phyloP scores from a whole-genome alignment of 2,888 invertebrate species.

The Phaonia tiefii region DNA sequence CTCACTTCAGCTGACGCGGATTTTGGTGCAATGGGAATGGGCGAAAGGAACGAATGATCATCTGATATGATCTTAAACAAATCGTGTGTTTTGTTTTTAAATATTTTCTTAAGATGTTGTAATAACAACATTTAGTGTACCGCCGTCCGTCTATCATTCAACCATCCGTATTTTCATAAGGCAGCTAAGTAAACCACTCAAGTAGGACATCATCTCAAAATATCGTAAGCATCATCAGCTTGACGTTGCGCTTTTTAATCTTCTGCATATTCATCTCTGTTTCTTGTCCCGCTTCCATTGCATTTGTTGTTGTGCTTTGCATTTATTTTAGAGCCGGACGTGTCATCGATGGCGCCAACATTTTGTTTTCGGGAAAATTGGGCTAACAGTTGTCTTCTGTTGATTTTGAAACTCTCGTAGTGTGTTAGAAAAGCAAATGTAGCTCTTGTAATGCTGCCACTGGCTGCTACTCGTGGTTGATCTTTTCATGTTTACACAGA shows the following conservation, averaged over 20 bases:
- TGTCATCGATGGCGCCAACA: constrained; percentile 78
- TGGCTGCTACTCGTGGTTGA: constrained; percentile 53
- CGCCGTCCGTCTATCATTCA: constrained; percentile 16
- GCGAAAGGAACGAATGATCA: constrained; percentile 41
- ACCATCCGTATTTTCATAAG: constrained; percentile 75
- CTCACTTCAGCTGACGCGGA: constrained; percentile 28
- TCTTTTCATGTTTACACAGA: constrained; percentile 77
- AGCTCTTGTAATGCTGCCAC: constrained; percentile 54
- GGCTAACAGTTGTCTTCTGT: constrained; percentile 65
- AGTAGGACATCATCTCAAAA: constrained; percentile 73
- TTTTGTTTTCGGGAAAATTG: constrained; percentile 64
- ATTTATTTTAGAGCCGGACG: constrained; percentile 72
- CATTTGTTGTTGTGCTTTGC: constrained; percentile 55
- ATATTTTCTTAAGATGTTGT: constrained; percentile 60
- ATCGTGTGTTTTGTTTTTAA: constrained; percentile 50
- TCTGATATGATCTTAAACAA: constrained; percentile 55
- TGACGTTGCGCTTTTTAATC: constrained; percentile 65
- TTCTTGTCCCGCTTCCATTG: constrained; percentile 46
- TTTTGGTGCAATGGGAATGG: constrained; percentile 22
- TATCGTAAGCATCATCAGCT: constrained; percentile 49
- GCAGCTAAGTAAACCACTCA: constrained; percentile 78
- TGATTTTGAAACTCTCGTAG: constrained; percentile 20
- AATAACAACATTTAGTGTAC: constrained; percentile 57
- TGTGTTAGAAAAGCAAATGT: constrained; percentile 28
- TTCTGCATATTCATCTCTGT: constrained; percentile 12